Conservation (phyloP, 2,888 invertebrate species). For the Horisme vitalbata region DNA sequence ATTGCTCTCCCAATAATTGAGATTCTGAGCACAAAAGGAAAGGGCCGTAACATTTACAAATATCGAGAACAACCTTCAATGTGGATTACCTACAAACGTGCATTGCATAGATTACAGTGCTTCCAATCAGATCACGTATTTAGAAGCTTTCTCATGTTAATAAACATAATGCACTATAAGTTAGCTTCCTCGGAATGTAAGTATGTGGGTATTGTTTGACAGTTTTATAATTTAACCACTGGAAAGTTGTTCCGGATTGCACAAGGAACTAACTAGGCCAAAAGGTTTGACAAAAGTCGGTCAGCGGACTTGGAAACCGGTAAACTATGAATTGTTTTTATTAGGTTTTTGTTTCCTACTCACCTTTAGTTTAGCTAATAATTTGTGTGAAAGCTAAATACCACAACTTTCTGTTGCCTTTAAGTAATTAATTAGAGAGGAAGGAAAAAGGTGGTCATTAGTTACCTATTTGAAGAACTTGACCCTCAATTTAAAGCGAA, state of each 20-base stretch:
- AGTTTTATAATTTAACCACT: conserved; percentile 13
- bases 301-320: conserved; percentile 16
- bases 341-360: conserved; percentile 2
- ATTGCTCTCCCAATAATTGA: conserved; percentile 29
- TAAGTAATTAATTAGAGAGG: background rate
- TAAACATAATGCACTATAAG: conserved; percentile 13
- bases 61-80: conserved; percentile 49
- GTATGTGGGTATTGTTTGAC: conserved; percentile 20
- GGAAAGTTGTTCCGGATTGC: conserved; percentile 31
- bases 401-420: background rate
- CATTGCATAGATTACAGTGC: conserved; percentile 53
- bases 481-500: conserved; percentile 28
- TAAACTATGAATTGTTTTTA: conserved; percentile 6
- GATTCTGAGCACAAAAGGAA: conserved; percentile 55
- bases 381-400: too few species aligned
- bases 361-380: too few species aligned
- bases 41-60: conserved; percentile 46
- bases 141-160: conserved; percentile 56
- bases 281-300: conserved; percentile 20
- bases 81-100: conserved; percentile 52
- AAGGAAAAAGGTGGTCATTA: conserved; percentile 14
- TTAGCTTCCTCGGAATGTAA: too few species aligned
- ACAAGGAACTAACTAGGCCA: conserved; percentile 24
- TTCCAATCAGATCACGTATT: conserved; percentile 52
- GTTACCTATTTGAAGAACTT: conserved; percentile 25